Evolutionary conservation across 2,888 invertebrate species (phyloP), one percentile per base, ranked within the genome.

Genomic region (Drosophila kuntzei): DNA sequence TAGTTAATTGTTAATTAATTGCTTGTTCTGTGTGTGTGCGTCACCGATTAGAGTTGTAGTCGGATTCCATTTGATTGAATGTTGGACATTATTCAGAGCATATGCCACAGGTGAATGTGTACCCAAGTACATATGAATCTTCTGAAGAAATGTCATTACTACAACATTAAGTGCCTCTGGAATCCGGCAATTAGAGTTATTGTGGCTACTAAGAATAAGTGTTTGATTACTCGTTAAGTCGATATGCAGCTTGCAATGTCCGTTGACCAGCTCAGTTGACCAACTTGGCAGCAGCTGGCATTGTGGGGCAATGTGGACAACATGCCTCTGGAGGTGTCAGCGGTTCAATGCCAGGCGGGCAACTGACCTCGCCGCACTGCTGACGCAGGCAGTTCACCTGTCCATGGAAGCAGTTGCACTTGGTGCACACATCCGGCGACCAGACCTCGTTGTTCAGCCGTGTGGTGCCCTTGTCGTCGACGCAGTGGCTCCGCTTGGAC

Each of bases 401-500:
- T 14, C 91, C 91, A 60, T 91, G 92, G 89, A 92, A 91, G 69
- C 94, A 94, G 68, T 91, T 90, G 75, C 94, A 94, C 62, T 91
- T 91, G 47, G 93, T 93, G 79, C 94, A 94, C 27, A 90, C 90
- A 74, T 93, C 93, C 61, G 90, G 90, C 6, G 90, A 83, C 94
- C 94, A 94, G 39, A 91, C 87, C 77, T 94, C 93, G 62, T 93
- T 93, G 78, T 93, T 92, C 47, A 92, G 80, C 37, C 93, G 91
- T 47, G 91, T 90, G 37, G 87, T 91, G 16, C 92, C 93, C 7
- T 89, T 91, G 36, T 90, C 89, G 73, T 93, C 93, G 41, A 92
- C 90, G 69, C 92, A 93, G 71, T 91, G 91, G 53, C 90, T 90
- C 22, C 91, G 88, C 51, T 89, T 87, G 14, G 87, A 85, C 41